These are phyloP conservation scores for Coptotermes formosanus DNA, from an alignment of 1,140 invertebrate species.

Conservation along the genomic window DNA sequence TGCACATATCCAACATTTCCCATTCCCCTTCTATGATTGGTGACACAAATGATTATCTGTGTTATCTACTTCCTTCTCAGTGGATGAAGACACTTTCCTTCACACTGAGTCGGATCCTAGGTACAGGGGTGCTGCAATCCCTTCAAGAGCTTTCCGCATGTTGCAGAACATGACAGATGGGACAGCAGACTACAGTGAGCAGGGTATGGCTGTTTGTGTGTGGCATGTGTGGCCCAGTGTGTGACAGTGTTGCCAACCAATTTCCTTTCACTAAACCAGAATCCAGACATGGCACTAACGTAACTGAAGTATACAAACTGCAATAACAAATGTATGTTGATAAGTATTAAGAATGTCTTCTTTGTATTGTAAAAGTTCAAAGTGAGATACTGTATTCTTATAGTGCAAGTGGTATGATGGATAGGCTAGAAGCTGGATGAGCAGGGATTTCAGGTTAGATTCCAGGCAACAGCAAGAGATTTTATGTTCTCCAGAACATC, in stretches of 20 bases:
- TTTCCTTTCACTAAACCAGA: background rate
- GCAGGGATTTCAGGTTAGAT: too few species aligned
- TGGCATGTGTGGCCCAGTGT: background rate
- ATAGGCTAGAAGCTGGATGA: too few species aligned
- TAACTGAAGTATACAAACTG: background rate
- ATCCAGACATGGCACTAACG: background rate
- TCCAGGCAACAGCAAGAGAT: too few species aligned
- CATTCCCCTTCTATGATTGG: background rate
- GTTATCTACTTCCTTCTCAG: constrained; percentile 39
- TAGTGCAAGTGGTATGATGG: too few species aligned
- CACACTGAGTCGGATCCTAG: constrained; percentile 62
- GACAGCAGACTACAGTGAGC: constrained; percentile 41
- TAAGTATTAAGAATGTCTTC: too few species aligned
- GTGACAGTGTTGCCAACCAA: background rate
- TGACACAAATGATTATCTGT: background rate
- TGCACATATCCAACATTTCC: background rate
- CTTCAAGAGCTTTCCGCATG: constrained; percentile 66
- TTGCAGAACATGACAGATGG: constrained; percentile 61
- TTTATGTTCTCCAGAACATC: too few species aligned
- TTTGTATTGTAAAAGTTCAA: too few species aligned
- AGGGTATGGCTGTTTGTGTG: constrained; percentile 35
- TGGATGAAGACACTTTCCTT: constrained; percentile 55
- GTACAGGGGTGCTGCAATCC: constrained; percentile 65
- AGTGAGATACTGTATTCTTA: too few species aligned
- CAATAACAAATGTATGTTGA: background rate